phyloP scores from a whole-genome alignment of 1,140 invertebrate species.

The Dreissena polymorpha region DNA sequence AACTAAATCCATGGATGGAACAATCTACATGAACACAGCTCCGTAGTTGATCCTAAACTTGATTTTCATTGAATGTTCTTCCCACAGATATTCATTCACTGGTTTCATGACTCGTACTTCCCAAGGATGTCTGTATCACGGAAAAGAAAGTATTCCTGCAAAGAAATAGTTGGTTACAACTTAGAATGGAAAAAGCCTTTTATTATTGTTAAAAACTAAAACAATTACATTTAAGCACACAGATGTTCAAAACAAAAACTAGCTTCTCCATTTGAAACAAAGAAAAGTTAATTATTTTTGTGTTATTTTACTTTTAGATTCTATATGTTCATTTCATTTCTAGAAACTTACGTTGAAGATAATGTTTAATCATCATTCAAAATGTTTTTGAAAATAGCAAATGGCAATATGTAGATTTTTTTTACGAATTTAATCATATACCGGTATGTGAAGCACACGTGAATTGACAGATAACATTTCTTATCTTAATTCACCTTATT shows the following conservation, averaged over 20 bases:
- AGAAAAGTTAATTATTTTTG: background rate
- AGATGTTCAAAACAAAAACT: background rate
- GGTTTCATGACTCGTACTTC: conserved; percentile 83
- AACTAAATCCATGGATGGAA: background rate
- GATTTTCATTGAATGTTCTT: background rate
- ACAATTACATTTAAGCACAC: background rate
- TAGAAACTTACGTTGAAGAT: no score
- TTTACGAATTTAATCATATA: no score
- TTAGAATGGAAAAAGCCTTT: conserved; percentile 11
- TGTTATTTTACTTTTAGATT: background rate
- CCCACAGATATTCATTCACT: background rate
- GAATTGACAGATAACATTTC: no score
- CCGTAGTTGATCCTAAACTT: background rate
- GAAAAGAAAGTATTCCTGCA: conserved; percentile 95
- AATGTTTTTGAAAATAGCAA: no score
- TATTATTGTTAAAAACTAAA: conserved; percentile 22
- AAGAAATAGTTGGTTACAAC: conserved; percentile 53
- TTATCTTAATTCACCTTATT: no score
- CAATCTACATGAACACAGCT: conserved; percentile 12
- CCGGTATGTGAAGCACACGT: no score
- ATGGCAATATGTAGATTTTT: no score
- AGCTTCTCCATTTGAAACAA: background rate
- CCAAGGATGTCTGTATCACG: conserved; percentile 98
- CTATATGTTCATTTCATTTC: background rate
- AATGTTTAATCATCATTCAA: no score